phyloP scores from a whole-genome alignment of 1,140 invertebrate species.

The Zaprionus camerounensis region DNA sequence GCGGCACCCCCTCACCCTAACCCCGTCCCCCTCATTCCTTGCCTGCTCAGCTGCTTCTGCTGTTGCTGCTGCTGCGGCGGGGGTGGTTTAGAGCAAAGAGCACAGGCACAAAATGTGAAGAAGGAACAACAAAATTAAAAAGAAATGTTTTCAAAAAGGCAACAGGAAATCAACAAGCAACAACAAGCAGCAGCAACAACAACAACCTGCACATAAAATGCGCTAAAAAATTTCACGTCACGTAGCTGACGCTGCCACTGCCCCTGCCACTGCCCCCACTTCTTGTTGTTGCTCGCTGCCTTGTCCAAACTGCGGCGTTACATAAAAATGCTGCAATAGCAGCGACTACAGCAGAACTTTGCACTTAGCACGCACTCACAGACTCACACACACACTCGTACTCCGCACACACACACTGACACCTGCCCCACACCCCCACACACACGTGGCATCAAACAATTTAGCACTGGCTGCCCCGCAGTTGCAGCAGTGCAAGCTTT shows the following conservation, averaged over 20 bases:
- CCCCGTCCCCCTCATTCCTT: background rate
- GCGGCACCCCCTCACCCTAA: background rate
- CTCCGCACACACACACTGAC: conserved; percentile 12
- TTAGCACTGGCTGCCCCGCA: conserved; percentile 70
- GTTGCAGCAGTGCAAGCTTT: conserved; percentile 64
- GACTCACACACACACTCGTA: conserved; percentile 27
- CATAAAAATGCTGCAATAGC: conserved; percentile 50
- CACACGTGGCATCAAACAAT: conserved; percentile 67
- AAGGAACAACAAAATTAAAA: conserved; percentile 62
- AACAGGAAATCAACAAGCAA: conserved; percentile 40
- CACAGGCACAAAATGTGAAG: conserved; percentile 31
- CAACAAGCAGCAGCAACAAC: conserved; percentile 55
- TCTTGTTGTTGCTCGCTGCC: conserved; percentile 16
- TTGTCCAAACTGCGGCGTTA: conserved; percentile 37
- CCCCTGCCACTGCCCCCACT: conserved; percentile 12
- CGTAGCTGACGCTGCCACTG: conserved; percentile 50
- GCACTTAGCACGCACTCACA: conserved; percentile 63
- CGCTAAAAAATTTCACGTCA: conserved; percentile 76
- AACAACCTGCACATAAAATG: conserved; percentile 72
- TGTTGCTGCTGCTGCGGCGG: conserved; percentile 35
- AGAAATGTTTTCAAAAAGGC: conserved; percentile 65
- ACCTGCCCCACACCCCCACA: background rate
- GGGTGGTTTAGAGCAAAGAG: conserved; percentile 66
- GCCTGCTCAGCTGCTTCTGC: background rate
- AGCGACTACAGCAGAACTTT: conserved; percentile 68